These are phyloP conservation scores for Calonectris borealis DNA, from an alignment of 2,113 vertebrate genomes.

Conservation along the genomic window DNA sequence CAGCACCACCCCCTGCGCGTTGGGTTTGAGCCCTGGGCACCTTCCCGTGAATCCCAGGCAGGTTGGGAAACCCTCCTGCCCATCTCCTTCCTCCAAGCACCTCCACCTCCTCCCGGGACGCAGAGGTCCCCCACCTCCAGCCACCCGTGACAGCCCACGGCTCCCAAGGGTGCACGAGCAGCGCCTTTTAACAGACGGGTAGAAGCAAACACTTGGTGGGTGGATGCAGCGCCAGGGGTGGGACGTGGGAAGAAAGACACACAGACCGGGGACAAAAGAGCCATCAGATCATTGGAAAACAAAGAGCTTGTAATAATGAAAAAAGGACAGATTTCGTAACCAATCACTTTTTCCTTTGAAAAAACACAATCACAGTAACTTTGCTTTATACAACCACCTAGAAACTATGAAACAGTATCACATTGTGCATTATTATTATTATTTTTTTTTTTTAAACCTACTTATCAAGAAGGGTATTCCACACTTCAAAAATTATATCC, in stretches of 20 bases:
- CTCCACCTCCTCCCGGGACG: neutral
- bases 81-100: neutral
- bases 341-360: slow-evolving; percentile 85
- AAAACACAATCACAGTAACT: slow-evolving; percentile 92
- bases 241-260: neutral
- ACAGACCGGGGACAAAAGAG: slow-evolving; percentile 65
- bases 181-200: neutral
- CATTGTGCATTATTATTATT: slow-evolving; percentile 73
- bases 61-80: neutral
- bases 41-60: neutral
- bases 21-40: neutral
- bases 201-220: accelerated
- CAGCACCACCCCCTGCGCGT: neutral
- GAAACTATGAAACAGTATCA: slow-evolving; percentile 90
- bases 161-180: neutral
- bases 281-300: slow-evolving; percentile 77
- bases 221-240: neutral
- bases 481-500: slow-evolving; percentile 79
- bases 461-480: slow-evolving; percentile 82
- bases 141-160: neutral
- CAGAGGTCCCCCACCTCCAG: neutral
- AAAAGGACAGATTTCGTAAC: slow-evolving; percentile 77
- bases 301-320: slow-evolving; percentile 82
- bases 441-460: slow-evolving; percentile 73
- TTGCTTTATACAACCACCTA: slow-evolving; percentile 90